phyloP scores from a whole-genome alignment of 1,140 invertebrate species.

The Zaprionus inermis region DNA sequence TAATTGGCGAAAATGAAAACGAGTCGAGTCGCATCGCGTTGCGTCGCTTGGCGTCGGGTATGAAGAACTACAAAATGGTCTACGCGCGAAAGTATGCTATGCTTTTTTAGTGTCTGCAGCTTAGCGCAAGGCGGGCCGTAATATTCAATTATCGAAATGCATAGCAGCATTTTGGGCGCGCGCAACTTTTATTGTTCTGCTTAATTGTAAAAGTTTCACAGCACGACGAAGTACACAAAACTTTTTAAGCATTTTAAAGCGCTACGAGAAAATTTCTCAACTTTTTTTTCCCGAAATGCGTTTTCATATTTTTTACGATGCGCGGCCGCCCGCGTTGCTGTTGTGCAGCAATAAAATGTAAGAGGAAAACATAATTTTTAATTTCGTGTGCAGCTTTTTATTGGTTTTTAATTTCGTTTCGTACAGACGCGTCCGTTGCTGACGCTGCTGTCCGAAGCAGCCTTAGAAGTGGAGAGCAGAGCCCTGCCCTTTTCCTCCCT shows the following conservation, averaged over 20 bases:
- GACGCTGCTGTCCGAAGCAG: constrained; percentile 52
- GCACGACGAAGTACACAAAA: constrained; percentile 14
- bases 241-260: constrained; percentile 37
- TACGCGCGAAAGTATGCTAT: constrained; percentile 35
- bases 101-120: constrained; percentile 52
- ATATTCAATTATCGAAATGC: constrained; percentile 79
- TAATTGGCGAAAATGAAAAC: constrained; percentile 39
- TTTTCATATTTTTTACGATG: constrained; percentile 46
- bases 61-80: constrained; percentile 23
- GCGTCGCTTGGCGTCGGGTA: constrained; percentile 22
- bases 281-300: constrained; percentile 35
- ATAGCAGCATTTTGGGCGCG: constrained; percentile 61
- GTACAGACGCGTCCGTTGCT: constrained; percentile 52
- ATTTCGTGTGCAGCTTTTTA: constrained; percentile 75
- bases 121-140: constrained; percentile 47
- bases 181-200: constrained; percentile 60
- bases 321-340: constrained; percentile 13
- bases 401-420: constrained; percentile 78
- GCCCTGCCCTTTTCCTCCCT: not conserved
- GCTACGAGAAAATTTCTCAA: constrained; percentile 42
- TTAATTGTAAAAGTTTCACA: constrained; percentile 77
- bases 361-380: constrained; percentile 80
- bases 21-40: constrained; percentile 1
- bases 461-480: constrained; percentile 60
- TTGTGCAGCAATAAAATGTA: constrained; percentile 54